Evolutionary conservation across 1,140 invertebrate genomes (phyloP), one percentile per base, ranked within the genome.

Genomic region (Eulimnadia texana): DNA sequence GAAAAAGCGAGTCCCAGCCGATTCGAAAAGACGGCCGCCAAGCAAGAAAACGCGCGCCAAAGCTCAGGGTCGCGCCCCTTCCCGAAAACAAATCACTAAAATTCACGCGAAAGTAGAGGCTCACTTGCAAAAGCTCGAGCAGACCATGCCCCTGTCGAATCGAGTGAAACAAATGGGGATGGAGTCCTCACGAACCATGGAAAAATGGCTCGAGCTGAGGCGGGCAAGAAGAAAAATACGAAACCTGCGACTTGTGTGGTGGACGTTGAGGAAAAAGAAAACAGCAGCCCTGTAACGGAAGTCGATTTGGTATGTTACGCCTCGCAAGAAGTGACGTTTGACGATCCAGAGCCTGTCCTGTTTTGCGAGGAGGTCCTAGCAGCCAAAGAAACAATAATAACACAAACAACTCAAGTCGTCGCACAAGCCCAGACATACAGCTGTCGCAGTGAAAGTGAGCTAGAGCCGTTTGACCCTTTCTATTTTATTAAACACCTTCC

Each of bases 401-500:
- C 55, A 13, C 55, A 57, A 33, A 27, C 27, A 20, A 27, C 27
- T 3, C 27, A 57, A n/a, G 13, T 33, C 20, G 55, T 57, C 33
- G 29, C 55, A 13, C 16, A 42, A 22, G 25, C 27, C 11, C 16
- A 19, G 33, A 33, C 25, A 29, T 57, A 57, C 28, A 33, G 25
- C 13, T 29, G 55, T 10, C 55, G 55, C n/a, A 33, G 22, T 23
- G 80, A 82, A 16, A 82, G 84, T 1, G 87, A 87, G 74, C 84
- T 84, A 71, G 86, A 90, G 65, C 78, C 85, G 1, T 90, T 91
- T 70, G 89, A 93, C 75, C 88, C 88, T 2, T 93, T 92, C 69
- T 77, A 88, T 42, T 94, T 94, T 70, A 94, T 97, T 57, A 92
- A 93, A 72, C 84, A 89, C 74, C 73, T 97, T 64, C 93, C 93